Evolutionary conservation across 1,140 invertebrate genomes (phyloP).

Genomic region (Coenobita brevimanus): DNA sequence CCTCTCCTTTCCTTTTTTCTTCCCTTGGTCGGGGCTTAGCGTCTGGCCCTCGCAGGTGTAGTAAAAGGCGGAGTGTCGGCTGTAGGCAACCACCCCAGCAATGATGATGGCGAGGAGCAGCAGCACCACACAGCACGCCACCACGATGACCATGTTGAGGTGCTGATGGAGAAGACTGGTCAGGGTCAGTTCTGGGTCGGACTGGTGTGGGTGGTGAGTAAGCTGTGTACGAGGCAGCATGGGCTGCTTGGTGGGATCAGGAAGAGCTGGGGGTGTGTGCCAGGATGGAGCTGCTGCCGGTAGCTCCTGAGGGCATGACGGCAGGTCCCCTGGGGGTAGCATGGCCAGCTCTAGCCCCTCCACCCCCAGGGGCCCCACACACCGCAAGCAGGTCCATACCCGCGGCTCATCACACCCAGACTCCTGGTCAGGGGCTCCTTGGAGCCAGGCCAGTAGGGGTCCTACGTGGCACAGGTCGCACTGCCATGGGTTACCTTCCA

Average conservation of each 20-base stretch:
- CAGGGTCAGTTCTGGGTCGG: conserved; percentile 42
- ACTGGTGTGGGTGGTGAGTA: conserved; percentile 28
- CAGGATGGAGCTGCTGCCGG: conserved; percentile 35
- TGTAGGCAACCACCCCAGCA: conserved; percentile 73
- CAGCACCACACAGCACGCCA: conserved; percentile 72
- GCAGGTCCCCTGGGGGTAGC: conserved; percentile 73
- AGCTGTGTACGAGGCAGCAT: conserved; percentile 43
- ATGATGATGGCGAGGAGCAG: conserved; percentile 72
- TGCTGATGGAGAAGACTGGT: conserved; percentile 33
- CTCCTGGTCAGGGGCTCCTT: conserved; percentile 67
- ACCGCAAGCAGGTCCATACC: conserved; percentile 68
- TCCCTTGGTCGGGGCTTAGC: conserved; percentile 33
- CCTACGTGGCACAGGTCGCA: conserved; percentile 79
- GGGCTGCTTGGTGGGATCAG: conserved; percentile 19
- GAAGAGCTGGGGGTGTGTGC: conserved; percentile 24
- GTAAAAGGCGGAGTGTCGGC: conserved; percentile 81
- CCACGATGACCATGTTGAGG: conserved; percentile 71
- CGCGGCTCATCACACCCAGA: conserved; percentile 64
- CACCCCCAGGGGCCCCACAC: conserved; percentile 62
- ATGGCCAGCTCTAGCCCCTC: conserved; percentile 67
- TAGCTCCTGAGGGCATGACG: conserved; percentile 29
- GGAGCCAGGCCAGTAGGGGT: conserved; percentile 71
- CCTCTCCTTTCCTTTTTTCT: conserved; percentile 60
- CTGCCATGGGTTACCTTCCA: conserved; percentile 80
- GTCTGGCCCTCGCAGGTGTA: conserved; percentile 83